Evolutionary conservation across 2,888 invertebrate species (phyloP).

Genomic region (Erebia palarica): DNA sequence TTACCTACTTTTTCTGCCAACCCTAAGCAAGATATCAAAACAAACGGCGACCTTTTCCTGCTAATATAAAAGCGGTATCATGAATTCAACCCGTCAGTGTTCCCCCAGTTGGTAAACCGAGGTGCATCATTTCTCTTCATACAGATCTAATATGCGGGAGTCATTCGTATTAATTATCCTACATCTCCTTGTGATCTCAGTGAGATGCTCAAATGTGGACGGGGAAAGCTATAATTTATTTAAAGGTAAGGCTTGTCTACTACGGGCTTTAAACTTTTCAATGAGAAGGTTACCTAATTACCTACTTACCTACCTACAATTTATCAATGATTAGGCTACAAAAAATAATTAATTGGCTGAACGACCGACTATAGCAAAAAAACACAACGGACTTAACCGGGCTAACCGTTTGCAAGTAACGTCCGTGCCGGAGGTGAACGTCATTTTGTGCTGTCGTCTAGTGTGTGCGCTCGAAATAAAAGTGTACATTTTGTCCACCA

Average conservation of each 20-base stretch:
- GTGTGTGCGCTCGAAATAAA: too few relatives aligned
- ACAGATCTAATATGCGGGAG: conserved; percentile 63
- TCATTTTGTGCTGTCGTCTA: too few relatives aligned
- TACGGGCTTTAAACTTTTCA: neutral
- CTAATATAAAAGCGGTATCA: conserved; percentile 60
- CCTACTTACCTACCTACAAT: too few relatives aligned
- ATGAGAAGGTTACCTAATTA: too few relatives aligned
- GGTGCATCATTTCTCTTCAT: conserved; percentile 52
- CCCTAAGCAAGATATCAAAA: conserved; percentile 26
- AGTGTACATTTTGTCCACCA: too few relatives aligned
- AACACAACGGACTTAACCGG: too few relatives aligned
- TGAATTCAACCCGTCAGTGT: conserved; percentile 46
- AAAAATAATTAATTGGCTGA: too few relatives aligned
- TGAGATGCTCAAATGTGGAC: conserved; percentile 58
- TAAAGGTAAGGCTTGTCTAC: conserved; percentile 58
- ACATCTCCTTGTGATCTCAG: conserved; percentile 53
- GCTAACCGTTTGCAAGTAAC: too few relatives aligned
- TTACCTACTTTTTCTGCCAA: conserved; percentile 22
- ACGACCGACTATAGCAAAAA: too few relatives aligned
- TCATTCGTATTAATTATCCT: conserved; percentile 64
- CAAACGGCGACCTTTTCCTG: conserved; percentile 33
- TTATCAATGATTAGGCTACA: too few relatives aligned
- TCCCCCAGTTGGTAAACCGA: conserved; percentile 33
- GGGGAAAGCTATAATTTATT: conserved; percentile 76
- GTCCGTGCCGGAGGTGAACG: too few relatives aligned